Percentiles rank a stretch among this genome's conserved stretches.
Evolutionary conservation across 2,113 vertebrate species (phyloP).

Genomic region (Cranoglanis bouderius): DNA sequence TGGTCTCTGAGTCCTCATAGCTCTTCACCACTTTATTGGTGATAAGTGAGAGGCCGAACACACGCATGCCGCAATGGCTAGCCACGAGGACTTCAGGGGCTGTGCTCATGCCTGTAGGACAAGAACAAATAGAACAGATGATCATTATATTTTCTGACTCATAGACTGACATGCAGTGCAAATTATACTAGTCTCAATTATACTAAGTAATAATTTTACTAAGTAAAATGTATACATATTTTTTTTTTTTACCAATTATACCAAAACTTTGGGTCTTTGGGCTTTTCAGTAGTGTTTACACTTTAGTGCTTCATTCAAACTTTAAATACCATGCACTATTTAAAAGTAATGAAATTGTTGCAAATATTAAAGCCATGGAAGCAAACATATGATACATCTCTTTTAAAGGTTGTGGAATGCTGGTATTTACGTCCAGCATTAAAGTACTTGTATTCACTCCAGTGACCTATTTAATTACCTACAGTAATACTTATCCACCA

Average conservation of each 20-base stretch:
- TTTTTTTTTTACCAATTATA: not conserved
- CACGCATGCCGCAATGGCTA: slow-evolving; percentile 74
- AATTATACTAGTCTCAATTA: not conserved
- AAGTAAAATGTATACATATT: too few relatives aligned
- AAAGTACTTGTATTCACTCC: not conserved
- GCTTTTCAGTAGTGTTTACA: not conserved
- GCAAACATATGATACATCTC: not conserved
- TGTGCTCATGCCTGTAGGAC: slow-evolving; percentile 79
- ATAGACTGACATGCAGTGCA: not conserved
- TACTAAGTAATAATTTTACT: not conserved
- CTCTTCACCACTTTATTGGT: slow-evolving; percentile 78
- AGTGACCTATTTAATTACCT: not conserved
- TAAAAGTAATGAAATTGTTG: not conserved
- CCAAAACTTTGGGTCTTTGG: not conserved
- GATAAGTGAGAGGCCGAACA: slow-evolving; percentile 82
- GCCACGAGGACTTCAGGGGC: slow-evolving; percentile 77
- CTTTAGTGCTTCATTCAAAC: not conserved
- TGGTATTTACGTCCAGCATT: not conserved
- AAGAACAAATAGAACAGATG: not conserved
- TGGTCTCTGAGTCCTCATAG: slow-evolving; percentile 70
- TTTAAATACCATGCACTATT: not conserved
- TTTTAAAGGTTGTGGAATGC: not conserved
- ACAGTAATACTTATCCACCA: not conserved
- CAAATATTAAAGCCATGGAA: not conserved
- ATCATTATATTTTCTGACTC: not conserved